A percentile compares a stretch with the other conserved stretches of the same genome.
Conservation (phyloP, 2,113 vertebrate genomes). For the Formicarius rufipectus region DNA sequence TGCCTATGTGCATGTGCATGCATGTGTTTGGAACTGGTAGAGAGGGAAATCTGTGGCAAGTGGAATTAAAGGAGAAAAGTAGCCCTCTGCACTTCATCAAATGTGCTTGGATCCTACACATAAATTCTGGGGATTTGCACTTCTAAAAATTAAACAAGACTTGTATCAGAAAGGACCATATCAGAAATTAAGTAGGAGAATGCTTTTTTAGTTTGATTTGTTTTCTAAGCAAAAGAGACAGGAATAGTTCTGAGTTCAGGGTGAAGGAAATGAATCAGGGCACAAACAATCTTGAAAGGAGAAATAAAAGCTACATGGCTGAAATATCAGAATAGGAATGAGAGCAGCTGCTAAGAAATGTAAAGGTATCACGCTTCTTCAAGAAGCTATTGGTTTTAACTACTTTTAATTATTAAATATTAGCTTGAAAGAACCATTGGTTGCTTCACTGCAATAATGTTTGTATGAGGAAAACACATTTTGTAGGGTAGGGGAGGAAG, state of each 20-base stretch:
- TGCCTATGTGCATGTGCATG: not conserved
- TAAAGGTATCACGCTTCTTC: not conserved
- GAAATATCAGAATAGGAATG: not conserved
- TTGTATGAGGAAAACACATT: not conserved
- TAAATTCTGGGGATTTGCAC: not conserved
- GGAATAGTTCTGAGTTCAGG: not conserved
- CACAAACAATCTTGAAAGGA: not conserved
- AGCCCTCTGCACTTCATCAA: not conserved
- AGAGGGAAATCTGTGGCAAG: not conserved
- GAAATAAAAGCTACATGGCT: constrained; percentile 11
- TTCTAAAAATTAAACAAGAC: not conserved
- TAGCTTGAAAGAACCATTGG: not conserved
- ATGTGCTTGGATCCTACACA: not conserved
- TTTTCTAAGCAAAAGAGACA: not conserved
- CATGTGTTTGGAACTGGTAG: not conserved
- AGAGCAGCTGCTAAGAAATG: not conserved
- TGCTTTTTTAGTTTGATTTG: not conserved
- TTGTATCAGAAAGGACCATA: not conserved
- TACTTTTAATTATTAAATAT: not conserved
- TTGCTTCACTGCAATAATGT: not conserved
- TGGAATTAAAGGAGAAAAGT: not conserved
- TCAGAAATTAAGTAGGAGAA: not conserved
- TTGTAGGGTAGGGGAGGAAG: not conserved
- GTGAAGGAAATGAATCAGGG: not conserved
- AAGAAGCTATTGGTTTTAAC: not conserved